Evolutionary conservation across 2,888 invertebrate genomes (phyloP), one percentile per base, ranked within the genome.

Genomic region (Palloptera scutellata): DNA sequence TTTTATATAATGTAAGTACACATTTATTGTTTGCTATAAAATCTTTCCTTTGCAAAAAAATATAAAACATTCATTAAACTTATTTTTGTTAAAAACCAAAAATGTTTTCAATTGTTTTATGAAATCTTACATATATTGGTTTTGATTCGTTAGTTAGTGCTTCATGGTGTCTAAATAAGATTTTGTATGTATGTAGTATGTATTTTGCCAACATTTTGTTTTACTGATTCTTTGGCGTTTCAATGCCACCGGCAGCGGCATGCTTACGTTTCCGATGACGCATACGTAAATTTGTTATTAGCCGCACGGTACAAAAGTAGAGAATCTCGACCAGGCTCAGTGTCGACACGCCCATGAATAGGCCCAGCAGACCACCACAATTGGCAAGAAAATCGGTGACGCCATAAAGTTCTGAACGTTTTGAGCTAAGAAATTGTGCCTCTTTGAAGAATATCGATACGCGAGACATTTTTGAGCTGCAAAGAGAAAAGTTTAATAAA

Each of bases 391-490:
- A 91, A 78, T 91, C 91, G 0, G 89, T 90, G 72, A 87, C 87
- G 1, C 91, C 91, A 77, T 90, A 91, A 11, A 91, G 84, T 76
- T 91, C 91, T 0, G 90, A 90, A 17, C 91, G 86, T 43, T 89
- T 87, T 0, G 90, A 90, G 0, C 90, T 89, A 42, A 91, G 87
- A 76, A 91, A 91, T 79, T 91, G 91, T 6, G 89, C 88, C 77
- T 92, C 91, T 80, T 91, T 91, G 84, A 91, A 92, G 84, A 90
- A 91, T 59, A 92, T 87, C 73, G 89, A 88, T 10, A 91, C 86
- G 3, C 91, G 87, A 0, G 91, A 86, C 83, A 88, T 86, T 73
- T 87, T 84, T 30, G 86, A 78, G 55, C 89, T 89, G 73, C 64
- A 84, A 84, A 17, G 48, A 19, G 30, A 4, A 30, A 30, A n/a